Evolutionary conservation across 2,888 invertebrate species (phyloP).

Genomic region (Nudaria mundana): DNA sequence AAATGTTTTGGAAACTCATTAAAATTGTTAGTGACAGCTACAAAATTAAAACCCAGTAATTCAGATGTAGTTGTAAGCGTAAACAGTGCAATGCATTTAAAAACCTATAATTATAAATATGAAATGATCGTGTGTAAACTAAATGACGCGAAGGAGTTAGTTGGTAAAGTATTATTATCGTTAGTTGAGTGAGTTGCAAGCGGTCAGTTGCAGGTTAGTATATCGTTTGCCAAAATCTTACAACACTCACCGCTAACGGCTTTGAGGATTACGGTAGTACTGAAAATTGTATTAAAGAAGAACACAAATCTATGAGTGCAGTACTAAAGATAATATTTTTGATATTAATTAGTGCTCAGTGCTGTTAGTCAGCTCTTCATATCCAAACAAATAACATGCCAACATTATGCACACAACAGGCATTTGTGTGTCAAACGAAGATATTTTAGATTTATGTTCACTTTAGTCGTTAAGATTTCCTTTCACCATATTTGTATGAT

Average conservation of each 20-base stretch:
- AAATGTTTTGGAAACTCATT: conserved; percentile 13
- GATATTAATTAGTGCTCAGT: conserved; percentile 70
- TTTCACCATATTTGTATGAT: conserved; percentile 53
- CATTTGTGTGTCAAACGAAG: conserved; percentile 71
- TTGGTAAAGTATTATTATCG: conserved; percentile 9
- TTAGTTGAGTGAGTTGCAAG: conserved; percentile 33
- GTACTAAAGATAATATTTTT: conserved; percentile 50
- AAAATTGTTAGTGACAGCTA: conserved; percentile 7
- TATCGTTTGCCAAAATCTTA: conserved; percentile 68
- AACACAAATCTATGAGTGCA: conserved; percentile 73
- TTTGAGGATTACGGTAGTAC: conserved; percentile 75
- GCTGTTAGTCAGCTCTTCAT: conserved; percentile 73
- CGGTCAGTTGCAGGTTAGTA: conserved; percentile 56
- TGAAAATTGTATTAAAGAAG: conserved; percentile 69
- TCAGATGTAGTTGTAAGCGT: conserved; percentile 21
- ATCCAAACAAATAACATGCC: conserved; percentile 70
- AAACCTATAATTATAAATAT: conserved; percentile 9
- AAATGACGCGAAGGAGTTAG: conserved; percentile 16
- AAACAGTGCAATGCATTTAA: conserved; percentile 20
- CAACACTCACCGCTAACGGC: conserved; percentile 79
- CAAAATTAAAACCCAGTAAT: conserved; percentile 2
- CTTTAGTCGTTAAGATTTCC: conserved; percentile 38
- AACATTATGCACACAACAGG: conserved; percentile 68
- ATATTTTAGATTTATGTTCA: conserved; percentile 58
- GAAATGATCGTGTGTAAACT: conserved; percentile 15